Evolutionary conservation across 2,113 vertebrate species (phyloP), one percentile per base, ranked within the genome.

Genomic region (Ophthalmolycus amberensis): DNA sequence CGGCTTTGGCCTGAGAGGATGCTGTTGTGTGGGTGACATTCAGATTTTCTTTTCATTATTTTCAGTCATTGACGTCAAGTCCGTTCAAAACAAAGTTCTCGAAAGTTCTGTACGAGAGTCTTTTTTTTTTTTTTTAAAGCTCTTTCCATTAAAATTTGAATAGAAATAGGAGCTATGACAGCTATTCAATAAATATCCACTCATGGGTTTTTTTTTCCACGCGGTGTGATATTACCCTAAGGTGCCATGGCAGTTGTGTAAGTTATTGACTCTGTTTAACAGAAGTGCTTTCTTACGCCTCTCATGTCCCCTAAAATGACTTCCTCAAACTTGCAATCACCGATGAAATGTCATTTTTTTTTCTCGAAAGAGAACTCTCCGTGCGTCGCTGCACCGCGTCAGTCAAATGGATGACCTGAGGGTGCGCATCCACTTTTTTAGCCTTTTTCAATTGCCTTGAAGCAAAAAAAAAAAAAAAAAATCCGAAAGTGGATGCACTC

Each of bases 211-310:
- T 25, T 80, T 87, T 90, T 86, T 92, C 81, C 79, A 91, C 71
- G 77, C 91, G 83, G 89, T 92, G 74, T 92, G 91, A 89, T 88
- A 84, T 92, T 92, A 87, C 89, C 88, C 86, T 77, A 59, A 90
- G 88, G 84, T 86, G 87, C 78, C 60, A 65, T 77, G 67, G 72
- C 87, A 88, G 79, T 90, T 90, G 90, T 82, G 78, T 44, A 80
- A 85, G 85, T 88, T 93, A 94, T 93, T 89, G 93, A 93, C 91
- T 88, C 78, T 86, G 75, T 91, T 93, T 90, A 93, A 92, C 85
- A 85, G 38, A 91, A 88, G 75, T 64, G 84, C 83, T 85, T 85
- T 86, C 74, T 86, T 90, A 85, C 62, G 63, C 75, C 73, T 5
- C 78, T 80, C 69, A 84, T 56, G 80, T 86, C 80, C 79, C 80